Percentiles rank a stretch among this genome's conserved stretches.
phyloP scores from a whole-genome alignment of 2,113 vertebrate species.

The Corythaixoides concolor region DNA sequence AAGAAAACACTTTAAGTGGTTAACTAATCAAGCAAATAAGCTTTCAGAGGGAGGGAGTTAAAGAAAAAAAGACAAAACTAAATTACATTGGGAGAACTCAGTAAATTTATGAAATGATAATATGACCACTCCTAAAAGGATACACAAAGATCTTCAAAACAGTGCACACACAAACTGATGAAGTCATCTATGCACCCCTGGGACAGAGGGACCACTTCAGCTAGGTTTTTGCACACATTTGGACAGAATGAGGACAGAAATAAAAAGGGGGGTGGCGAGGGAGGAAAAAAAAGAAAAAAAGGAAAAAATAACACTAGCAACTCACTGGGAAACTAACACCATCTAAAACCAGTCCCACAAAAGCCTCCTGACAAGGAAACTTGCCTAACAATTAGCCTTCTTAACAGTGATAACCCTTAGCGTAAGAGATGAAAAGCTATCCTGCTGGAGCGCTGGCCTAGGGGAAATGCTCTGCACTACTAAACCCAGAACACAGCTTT shows the following conservation, averaged over 20 bases:
- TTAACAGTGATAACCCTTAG: not conserved
- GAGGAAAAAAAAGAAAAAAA: no score
- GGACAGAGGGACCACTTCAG: not conserved
- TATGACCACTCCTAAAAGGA: not conserved
- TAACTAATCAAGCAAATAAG: not conserved
- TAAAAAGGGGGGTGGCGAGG: not conserved
- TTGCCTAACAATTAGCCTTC: not conserved
- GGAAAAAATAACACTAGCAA: not conserved
- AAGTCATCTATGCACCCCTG: not conserved
- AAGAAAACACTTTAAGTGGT: not conserved
- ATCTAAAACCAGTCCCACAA: not conserved
- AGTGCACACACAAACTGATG: not conserved
- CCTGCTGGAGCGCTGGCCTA: not conserved
- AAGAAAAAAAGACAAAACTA: not conserved
- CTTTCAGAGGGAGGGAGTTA: not conserved
- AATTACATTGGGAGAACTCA: not conserved
- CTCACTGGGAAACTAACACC: not conserved
- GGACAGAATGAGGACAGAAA: not conserved
- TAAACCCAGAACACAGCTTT: not conserved
- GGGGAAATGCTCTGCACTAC: not conserved
- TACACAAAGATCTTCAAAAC: not conserved
- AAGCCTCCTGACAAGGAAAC: not conserved
- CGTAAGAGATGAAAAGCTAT: not conserved
- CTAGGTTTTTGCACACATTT: not conserved
- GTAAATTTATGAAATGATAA: not conserved